phyloP scores from a whole-genome alignment of 2,888 invertebrate genomes.

The Cantharis rustica region DNA sequence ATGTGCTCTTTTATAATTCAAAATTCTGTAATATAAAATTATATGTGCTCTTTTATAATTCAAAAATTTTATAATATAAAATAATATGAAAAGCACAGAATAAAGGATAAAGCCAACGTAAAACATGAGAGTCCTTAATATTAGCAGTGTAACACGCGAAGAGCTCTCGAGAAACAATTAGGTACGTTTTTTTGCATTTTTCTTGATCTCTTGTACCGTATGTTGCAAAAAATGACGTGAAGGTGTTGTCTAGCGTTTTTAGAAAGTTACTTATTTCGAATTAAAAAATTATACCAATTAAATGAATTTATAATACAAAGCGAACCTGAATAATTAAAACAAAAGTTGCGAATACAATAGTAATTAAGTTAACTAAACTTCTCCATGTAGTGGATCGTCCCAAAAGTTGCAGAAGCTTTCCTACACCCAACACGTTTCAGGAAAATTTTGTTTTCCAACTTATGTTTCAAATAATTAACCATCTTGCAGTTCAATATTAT shows the following conservation, averaged over 20 bases:
- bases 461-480: not conserved
- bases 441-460: not conserved
- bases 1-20: not conserved
- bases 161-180: not conserved
- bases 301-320: not conserved
- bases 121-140: not conserved
- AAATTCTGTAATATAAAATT: too few relatives aligned
- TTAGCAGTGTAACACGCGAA: not conserved
- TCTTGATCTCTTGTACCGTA: not conserved
- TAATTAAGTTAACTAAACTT: not conserved
- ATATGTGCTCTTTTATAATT: too few relatives aligned
- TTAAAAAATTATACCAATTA: not conserved
- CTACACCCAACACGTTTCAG: not conserved
- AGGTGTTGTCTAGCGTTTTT: not conserved
- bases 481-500: not conserved
- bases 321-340: not conserved
- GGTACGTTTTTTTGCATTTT: not conserved
- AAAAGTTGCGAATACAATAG: not conserved
- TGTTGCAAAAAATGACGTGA: not conserved
- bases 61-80: too few relatives aligned
- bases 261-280: not conserved
- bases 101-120: not conserved
- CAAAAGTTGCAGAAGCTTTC: not conserved
- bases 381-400: not conserved
- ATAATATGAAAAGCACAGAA: not conserved